phyloP scores from a whole-genome alignment of 1,140 invertebrate species.

The Megalopta genalis region DNA sequence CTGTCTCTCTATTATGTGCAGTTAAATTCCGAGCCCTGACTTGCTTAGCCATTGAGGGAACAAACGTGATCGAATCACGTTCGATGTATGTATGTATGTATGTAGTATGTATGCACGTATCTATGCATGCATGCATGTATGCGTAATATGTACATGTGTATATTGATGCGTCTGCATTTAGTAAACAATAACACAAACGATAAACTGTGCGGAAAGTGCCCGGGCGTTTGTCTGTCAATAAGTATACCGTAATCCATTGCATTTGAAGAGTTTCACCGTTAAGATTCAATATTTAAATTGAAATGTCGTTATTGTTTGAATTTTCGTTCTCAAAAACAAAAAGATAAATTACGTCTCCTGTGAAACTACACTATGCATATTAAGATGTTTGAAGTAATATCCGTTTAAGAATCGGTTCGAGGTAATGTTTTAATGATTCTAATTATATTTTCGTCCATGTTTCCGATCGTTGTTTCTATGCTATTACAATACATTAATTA shows the following conservation, averaged over 20 bases:
- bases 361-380: not conserved
- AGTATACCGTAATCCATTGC: not conserved
- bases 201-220: not conserved
- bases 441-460: not conserved
- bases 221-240: not conserved
- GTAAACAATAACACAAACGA: conserved; percentile 36
- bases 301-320: not conserved
- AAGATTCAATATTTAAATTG: conserved; percentile 2
- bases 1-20: too few species aligned
- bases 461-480: not conserved
- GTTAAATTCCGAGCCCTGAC: too few species aligned
- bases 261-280: not conserved
- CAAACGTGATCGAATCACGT: too few species aligned
- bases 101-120: too few species aligned
- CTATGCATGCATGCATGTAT: too few species aligned
- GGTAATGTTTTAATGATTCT: not conserved
- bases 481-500: too few species aligned
- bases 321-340: not conserved
- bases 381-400: not conserved
- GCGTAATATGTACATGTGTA: too few species aligned
- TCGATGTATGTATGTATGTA: too few species aligned
- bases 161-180: not conserved
- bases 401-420: not conserved
- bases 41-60: too few species aligned
- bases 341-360: too few species aligned